Base-by-base conservation (phyloP, 2,797 vertebrate genomes). In the Lemur catta region DNA sequence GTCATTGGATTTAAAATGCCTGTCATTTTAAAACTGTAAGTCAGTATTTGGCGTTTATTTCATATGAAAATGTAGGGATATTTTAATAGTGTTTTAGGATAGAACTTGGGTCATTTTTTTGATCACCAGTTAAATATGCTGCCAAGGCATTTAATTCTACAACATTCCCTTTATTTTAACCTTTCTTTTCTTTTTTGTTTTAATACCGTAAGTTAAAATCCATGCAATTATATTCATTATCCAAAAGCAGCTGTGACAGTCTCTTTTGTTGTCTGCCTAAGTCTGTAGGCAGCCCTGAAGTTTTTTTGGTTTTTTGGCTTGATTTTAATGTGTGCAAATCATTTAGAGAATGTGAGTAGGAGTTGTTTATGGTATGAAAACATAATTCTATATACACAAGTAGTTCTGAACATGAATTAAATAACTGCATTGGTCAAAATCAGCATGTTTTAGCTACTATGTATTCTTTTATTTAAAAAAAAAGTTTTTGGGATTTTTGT, bases 291-390 rank as follows among this genome's bases (percentile, higher is more conserved):
- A 3, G 97, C 80, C 71, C 35, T 93, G 90, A 97, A 96, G 9
- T n/a, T 71, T 85, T 65, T 30, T 55, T 30, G n/a, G 15, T 12
- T 94, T 38, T 50, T 96, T 88, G 97, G 71, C 61, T 78, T 95
- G 95, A 50, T 71, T 59, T 89, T 94, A 85, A 91, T 94, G 30
- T 55, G 43, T 93, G 96, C 88, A 97, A 96, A 97, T 97, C 95
- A 98, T 98, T 98, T 97, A 93, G 95, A 97, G 98, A 98, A 98
- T 98, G 97, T 87, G 95, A 0, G 98, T 98, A 96, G 98, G 98
- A 98, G 98, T 96, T 82, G 55, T 96, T 98, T 98, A 46, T 96
- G 84, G 93, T 93, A 26, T 93, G 93, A 96, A 97, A 95, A 89
- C 94, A 79, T 74, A 96, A 94, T 98, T 97, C 84, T 97, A 84